Percentiles rank a stretch among this genome's conserved stretches.
These are phyloP conservation scores for Bombus waltoni DNA, from an alignment of 1,140 invertebrate species.

Conservation along the genomic window DNA sequence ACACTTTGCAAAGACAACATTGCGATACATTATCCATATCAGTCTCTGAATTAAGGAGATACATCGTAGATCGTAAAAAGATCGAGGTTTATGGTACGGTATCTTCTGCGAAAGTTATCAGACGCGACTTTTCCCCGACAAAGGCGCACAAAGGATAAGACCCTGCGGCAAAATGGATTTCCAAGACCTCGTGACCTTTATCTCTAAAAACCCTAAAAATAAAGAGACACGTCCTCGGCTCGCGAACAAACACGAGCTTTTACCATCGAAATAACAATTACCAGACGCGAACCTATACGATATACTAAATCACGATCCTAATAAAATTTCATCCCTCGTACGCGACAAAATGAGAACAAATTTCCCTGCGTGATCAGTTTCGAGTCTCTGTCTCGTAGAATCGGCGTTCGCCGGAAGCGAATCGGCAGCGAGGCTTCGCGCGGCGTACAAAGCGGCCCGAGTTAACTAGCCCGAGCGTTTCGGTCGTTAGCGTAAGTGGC, in stretches of 20 bases:
- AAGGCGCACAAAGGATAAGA: background rate
- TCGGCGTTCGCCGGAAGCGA: background rate
- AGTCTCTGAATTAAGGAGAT: background rate
- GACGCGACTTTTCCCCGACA: background rate
- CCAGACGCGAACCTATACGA: background rate
- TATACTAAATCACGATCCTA: too few relatives aligned
- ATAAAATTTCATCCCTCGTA: background rate
- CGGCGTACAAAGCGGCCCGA: constrained; percentile 16
- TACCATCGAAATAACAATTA: background rate
- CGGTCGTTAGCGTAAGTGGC: constrained; percentile 61
- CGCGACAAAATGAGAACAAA: background rate
- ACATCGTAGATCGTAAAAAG: background rate
- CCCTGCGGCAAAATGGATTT: background rate
- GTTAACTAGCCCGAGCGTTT: constrained; percentile 60
- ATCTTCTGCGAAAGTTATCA: background rate
- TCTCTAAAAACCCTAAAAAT: background rate
- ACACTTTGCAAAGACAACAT: too few relatives aligned
- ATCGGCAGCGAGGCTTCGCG: background rate
- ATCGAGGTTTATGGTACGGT: background rate
- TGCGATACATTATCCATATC: background rate
- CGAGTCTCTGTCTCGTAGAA: background rate
- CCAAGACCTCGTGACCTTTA: constrained; percentile 3
- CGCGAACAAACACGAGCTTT: background rate
- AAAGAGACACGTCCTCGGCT: background rate
- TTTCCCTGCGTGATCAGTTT: background rate